These are phyloP conservation scores for Dysmachus trigonus DNA, from an alignment of 2,888 invertebrate genomes.

Conservation along the genomic window DNA sequence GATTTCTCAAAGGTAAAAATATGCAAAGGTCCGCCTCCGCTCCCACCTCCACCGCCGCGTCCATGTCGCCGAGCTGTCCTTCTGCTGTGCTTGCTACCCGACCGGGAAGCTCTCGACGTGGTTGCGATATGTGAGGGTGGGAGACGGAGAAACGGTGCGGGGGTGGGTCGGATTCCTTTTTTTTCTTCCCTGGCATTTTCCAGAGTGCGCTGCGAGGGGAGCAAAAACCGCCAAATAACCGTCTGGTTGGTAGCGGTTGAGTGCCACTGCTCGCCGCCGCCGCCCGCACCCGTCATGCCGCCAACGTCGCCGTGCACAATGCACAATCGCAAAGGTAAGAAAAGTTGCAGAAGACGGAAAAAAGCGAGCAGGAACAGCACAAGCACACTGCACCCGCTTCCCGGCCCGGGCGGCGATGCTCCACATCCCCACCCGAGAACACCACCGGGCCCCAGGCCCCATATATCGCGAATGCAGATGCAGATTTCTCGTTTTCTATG, in stretches of 20 bases:
- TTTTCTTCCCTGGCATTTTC: not conserved
- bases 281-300: not conserved
- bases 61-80: not conserved
- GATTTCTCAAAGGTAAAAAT: slow-evolving; percentile 41
- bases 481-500: slow-evolving; percentile 43
- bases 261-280: slow-evolving; percentile 3
- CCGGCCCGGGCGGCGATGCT: not conserved
- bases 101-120: not conserved
- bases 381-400: not conserved
- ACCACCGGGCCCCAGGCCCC: not conserved
- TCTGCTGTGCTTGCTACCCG: not conserved
- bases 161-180: not conserved
- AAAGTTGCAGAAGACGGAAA: slow-evolving; percentile 29
- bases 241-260: slow-evolving; percentile 44
- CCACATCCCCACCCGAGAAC: not conserved
- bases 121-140: not conserved
- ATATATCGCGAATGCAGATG: slow-evolving; percentile 47
- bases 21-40: slow-evolving; percentile 32
- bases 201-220: not conserved
- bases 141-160: not conserved
- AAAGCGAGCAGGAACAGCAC: not conserved
- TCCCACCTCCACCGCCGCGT: not conserved
- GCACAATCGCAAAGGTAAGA: slow-evolving; percentile 23
- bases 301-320: not conserved
- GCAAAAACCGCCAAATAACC: slow-evolving; percentile 41